Evolutionary conservation across 2,888 invertebrate species (phyloP), one percentile per base, ranked within the genome.

Genomic region (Phania funesta): DNA sequence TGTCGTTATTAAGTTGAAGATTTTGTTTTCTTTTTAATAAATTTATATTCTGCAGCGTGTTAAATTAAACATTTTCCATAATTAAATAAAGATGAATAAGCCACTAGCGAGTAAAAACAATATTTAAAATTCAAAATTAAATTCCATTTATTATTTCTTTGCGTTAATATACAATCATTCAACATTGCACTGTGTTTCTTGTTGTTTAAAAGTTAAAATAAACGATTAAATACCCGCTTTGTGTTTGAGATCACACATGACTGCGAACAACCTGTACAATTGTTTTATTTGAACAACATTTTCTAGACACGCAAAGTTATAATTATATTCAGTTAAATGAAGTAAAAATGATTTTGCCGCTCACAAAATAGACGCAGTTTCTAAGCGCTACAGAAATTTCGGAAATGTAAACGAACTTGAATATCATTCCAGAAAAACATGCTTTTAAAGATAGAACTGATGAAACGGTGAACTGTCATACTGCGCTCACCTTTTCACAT

Each of bases 21-120:
- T 81, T 77, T 81, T 80, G 58, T 73, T 62, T 38, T 44, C 35
- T n/a, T 22, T 58, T n/a, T 35, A 18, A n/a, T n/a, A n/a, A n/a
- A n/a, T 20, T 58, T 65, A 32, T 24, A 60, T 67, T 64, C 16
- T 46, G 32, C 74, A 68, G 81, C 81, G 76, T 81, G 81, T 68
- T 67, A 46, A 71, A 76, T 54, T 24, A 29, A 48, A 77, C 18
- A 68, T 73, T 71, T 81, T 73, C 11, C 60, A 67, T 50, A 65
- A 2, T 46, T 35, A 54, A 46, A 48, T 16, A 29, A 16, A 56
- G 41, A 68, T 41, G 20, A 35, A 35, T 16, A 71, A 52, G 11
- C n/a, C 13, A 24, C 18, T 35, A 54, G 29, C n/a, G 2, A 41
- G 48, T 3, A 41, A 16, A 68, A 54, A 29, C 11, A 65, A 22